These are phyloP conservation scores for Latheticus oryzae DNA, from an alignment of 2,888 invertebrate species.

Conservation along the genomic window DNA sequence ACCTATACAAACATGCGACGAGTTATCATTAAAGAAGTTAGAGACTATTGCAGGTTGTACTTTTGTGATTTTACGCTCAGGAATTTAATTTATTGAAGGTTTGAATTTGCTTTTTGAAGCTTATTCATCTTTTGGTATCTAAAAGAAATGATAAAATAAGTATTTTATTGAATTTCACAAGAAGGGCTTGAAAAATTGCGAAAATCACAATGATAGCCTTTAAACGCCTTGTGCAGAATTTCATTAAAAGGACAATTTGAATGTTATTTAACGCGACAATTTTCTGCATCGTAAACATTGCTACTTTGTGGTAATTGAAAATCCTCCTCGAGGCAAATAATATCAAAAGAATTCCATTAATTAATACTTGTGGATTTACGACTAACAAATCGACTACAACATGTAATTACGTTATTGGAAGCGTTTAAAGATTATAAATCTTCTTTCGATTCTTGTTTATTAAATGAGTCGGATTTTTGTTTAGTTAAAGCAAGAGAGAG, in stretches of 20 bases:
- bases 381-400: slow-evolving; percentile 32
- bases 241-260: slow-evolving; percentile 9
- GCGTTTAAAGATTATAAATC: slow-evolving; percentile 34
- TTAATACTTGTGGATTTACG: slow-evolving; percentile 33
- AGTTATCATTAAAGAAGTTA: too few species aligned
- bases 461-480: slow-evolving; percentile 14
- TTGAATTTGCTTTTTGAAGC: too few species aligned
- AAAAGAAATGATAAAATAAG: too few species aligned
- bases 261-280: slow-evolving; percentile 15
- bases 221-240: slow-evolving; percentile 3
- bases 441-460: slow-evolving; percentile 15
- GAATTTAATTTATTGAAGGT: too few species aligned
- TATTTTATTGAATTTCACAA: too few species aligned
- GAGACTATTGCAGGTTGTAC: too few species aligned
- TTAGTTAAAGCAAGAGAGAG: background rate
- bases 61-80: too few species aligned
- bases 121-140: too few species aligned
- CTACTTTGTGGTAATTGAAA: slow-evolving; percentile 23
- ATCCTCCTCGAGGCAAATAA: slow-evolving; percentile 19
- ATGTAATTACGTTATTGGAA: slow-evolving; percentile 36
- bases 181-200: too few species aligned
- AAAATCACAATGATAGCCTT: slow-evolving; percentile 3
- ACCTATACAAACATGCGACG: too few species aligned
- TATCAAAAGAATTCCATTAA: slow-evolving; percentile 23
- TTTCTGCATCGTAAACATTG: slow-evolving; percentile 1